Base-by-base conservation (phyloP, 1,140 invertebrate genomes). In the Heterodera schachtii region DNA sequence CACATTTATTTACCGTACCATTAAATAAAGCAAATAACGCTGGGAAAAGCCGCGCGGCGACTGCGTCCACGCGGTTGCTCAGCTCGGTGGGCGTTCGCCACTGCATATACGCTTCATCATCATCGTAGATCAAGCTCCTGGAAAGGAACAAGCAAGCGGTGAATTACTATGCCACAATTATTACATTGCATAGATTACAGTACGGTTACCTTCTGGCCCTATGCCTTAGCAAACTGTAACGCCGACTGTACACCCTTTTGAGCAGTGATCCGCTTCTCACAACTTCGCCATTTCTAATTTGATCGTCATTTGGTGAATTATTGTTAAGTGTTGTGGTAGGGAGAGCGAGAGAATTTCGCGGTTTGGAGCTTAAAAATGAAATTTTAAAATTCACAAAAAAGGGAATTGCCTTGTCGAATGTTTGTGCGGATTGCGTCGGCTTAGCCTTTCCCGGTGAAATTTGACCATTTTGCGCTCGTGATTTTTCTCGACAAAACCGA, bases 401-500 rank as follows among this genome's bases (percentile, higher is more conserved):
- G 19, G n/a, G n/a, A 13, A 73, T 3, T 73, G 71, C 49, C 71
- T 73, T 13, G 19, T 13, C 13, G 71, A 73, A 19, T 73, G 44
- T 73, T 73, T 73, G 4, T 75, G 75, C 57, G 57, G 11, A 19
- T 16, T 13, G 13, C 57, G 57, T 64, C 64, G 69, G 47, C 79
- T 84, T 60, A n/a, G 52, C 31, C 31, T 73, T 49, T 60, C 19
- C 76, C 13, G 11, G 4, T 64, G 57, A 5, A 64, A 64, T 64
- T 64, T 64, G 11, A 67, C 82, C 49, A 74, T 73, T 46, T 46
- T 79, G 49, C 43, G 44, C 41, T 82, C 80, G 67, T 43, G 76
- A 31, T 73, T 21, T 74, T 86, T 86, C 74, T 88, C 88, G 43
- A 90, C 87, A 78, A 89, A 90, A 43, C 86, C 88, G 44, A 91